phyloP scores from a whole-genome alignment of 2,888 invertebrate species.

The Nomada fucata region DNA sequence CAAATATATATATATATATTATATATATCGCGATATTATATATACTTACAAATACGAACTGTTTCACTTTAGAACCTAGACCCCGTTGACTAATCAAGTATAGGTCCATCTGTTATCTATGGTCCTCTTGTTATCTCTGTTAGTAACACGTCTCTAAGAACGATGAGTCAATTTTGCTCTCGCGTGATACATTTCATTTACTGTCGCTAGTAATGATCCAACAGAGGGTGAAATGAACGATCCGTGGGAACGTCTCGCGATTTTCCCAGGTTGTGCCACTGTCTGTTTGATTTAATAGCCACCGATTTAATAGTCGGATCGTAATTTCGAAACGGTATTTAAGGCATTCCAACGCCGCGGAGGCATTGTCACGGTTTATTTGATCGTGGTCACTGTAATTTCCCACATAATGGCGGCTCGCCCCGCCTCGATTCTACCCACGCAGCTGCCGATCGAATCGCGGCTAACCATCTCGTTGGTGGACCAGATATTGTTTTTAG shows the following conservation, averaged over 20 bases:
- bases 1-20: too few species aligned
- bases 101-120: too few species aligned
- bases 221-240: constrained; percentile 26
- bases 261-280: constrained; percentile 25
- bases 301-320: constrained; percentile 6
- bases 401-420: neutral
- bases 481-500: neutral
- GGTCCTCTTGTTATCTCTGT: too few species aligned
- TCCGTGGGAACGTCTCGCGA: constrained; percentile 36
- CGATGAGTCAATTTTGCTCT: too few species aligned
- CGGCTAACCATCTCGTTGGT: neutral
- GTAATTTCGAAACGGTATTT: constrained; percentile 27
- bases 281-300: constrained; percentile 21
- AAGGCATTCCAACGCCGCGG: constrained; percentile 21
- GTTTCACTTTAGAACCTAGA: too few species aligned
- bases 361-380: constrained; percentile 30
- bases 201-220: too few species aligned
- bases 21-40: too few species aligned
- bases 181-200: too few species aligned
- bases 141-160: too few species aligned
- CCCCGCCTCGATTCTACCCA: neutral
- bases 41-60: too few species aligned
- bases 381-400: constrained; percentile 24
- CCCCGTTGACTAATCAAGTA: too few species aligned
- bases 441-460: neutral